Percentiles rank a stretch among this genome's conserved stretches.
phyloP scores from a whole-genome alignment of 2,113 vertebrate genomes.

The Mastomys natalensis region DNA sequence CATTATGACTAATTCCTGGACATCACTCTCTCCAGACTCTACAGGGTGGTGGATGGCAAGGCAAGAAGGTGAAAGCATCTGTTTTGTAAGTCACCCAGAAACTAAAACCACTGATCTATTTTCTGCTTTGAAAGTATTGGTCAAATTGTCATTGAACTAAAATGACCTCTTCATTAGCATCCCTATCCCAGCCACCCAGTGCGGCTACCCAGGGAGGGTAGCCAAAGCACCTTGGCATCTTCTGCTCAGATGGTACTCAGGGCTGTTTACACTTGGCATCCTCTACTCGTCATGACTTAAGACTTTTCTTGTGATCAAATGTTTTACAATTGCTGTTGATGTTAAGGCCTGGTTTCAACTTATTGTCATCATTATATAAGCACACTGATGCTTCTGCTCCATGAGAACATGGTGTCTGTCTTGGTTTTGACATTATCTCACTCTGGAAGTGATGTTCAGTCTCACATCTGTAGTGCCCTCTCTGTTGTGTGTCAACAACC shows the following conservation, averaged over 20 bases:
- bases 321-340: background rate
- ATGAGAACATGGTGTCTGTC: background rate
- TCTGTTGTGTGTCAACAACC: background rate
- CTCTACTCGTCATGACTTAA: background rate
- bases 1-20: background rate
- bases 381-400: no score
- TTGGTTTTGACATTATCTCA: no score
- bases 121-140: slow-evolving; percentile 14
- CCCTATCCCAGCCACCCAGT: background rate
- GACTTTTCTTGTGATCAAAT: slow-evolving; percentile 19
- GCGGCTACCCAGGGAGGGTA: background rate
- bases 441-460: background rate
- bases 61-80: background rate
- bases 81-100: background rate
- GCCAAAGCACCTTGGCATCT: background rate
- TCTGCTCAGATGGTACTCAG: background rate
- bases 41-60: background rate
- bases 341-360: background rate
- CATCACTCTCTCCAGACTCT: background rate
- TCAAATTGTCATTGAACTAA: background rate
- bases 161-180: background rate
- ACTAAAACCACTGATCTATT: background rate
- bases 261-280: background rate
- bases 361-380: background rate
- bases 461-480: background rate